Conservation (phyloP, 1,140 invertebrate genomes). For the Listronotus bonariensis region DNA sequence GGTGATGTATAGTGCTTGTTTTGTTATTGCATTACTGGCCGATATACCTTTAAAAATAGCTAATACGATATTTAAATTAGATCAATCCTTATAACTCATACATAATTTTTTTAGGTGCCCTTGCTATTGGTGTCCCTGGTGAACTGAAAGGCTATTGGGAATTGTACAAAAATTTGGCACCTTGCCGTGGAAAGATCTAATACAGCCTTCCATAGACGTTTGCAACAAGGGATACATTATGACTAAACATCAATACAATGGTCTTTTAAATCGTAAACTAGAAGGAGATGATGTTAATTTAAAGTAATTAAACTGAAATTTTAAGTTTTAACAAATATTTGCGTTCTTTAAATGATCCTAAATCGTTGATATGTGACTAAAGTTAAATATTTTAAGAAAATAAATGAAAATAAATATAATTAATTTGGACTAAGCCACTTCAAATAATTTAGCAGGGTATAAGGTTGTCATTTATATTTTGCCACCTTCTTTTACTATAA, state of each 20-base stretch:
- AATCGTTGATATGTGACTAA: too few species aligned
- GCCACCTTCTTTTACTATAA: too few species aligned
- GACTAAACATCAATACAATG: slow-evolving; percentile 53
- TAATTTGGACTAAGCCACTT: too few species aligned
- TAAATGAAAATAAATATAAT: too few species aligned
- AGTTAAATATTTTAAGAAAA: too few species aligned
- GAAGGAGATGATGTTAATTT: slow-evolving; percentile 42
- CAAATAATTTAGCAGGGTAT: too few species aligned
- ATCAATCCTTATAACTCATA: slow-evolving; percentile 17
- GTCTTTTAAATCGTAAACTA: slow-evolving; percentile 35
- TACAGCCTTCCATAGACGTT: slow-evolving; percentile 76
- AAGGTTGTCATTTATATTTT: too few species aligned
- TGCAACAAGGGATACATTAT: slow-evolving; percentile 77
- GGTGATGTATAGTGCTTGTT: too few species aligned
- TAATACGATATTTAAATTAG: background rate
- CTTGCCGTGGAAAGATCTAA: slow-evolving; percentile 80
- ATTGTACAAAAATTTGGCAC: slow-evolving; percentile 80
- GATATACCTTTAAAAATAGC: too few species aligned
- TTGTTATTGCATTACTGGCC: too few species aligned
- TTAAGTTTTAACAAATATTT: too few species aligned
- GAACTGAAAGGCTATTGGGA: slow-evolving; percentile 88
- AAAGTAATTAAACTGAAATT: slow-evolving; percentile 38
- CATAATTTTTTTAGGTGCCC: slow-evolving; percentile 62
- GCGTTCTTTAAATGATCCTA: too few species aligned
- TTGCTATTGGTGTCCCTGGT: slow-evolving; percentile 86